Percentiles rank a stretch among this genome's conserved stretches.
These are phyloP conservation scores for Peromyscus maniculatus DNA, from an alignment of 2,113 vertebrate genomes.

Conservation along the genomic window DNA sequence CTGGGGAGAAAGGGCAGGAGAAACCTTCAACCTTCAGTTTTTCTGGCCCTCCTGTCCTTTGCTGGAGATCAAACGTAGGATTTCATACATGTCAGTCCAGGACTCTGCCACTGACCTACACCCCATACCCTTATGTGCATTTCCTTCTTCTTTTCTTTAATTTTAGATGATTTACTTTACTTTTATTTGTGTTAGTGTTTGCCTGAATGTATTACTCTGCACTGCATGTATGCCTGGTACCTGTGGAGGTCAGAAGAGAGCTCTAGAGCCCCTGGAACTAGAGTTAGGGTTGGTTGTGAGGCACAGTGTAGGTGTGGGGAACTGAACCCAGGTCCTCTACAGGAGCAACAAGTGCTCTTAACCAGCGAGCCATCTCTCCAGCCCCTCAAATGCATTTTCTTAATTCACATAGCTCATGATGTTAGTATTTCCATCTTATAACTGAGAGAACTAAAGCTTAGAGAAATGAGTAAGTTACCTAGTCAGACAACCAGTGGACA, in stretches of 20 bases:
- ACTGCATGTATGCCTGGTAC: not conserved
- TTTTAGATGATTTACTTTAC: not conserved
- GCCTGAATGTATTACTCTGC: not conserved
- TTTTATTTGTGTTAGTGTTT: not conserved
- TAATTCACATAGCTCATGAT: not conserved
- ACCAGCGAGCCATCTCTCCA: not conserved
- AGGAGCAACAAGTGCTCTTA: not conserved
- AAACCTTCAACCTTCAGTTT: not conserved
- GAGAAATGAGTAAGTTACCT: constrained; percentile 24
- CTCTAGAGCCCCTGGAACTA: not conserved
- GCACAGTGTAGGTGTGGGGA: not conserved
- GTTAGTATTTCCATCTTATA: constrained; percentile 27
- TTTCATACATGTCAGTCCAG: not conserved
- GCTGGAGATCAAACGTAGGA: not conserved
- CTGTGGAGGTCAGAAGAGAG: not conserved
- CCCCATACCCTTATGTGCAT: not conserved
- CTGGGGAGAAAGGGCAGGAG: not conserved
- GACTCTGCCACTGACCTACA: not conserved
- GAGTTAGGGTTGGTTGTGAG: not conserved
- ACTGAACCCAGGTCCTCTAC: not conserved
- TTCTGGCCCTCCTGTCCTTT: not conserved
- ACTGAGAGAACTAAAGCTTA: not conserved
- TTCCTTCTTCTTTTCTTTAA: not conserved
- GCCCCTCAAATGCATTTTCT: not conserved
- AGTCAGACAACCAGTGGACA: not conserved